A percentile compares a stretch with the other conserved stretches of the same genome.
phyloP scores from a whole-genome alignment of 2,113 vertebrate genomes.

The Solea solea region DNA sequence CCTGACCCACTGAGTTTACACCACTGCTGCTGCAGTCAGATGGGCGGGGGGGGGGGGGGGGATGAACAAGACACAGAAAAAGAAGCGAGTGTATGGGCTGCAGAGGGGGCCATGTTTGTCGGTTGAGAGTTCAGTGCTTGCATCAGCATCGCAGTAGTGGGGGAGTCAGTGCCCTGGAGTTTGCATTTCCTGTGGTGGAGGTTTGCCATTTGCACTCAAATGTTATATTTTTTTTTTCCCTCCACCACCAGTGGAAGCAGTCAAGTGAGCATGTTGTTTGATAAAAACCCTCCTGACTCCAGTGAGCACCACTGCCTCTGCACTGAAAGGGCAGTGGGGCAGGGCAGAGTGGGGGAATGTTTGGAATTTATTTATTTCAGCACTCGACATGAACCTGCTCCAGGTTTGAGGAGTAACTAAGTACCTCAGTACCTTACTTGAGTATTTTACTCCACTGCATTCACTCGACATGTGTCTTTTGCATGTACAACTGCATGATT shows the following conservation, averaged over 20 bases:
- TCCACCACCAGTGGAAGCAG: slow-evolving; percentile 43
- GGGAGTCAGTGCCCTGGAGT: slow-evolving; percentile 37
- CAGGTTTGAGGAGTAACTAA: not conserved
- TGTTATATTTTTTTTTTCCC: slow-evolving; percentile 47
- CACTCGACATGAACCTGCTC: not conserved
- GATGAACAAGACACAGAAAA: not conserved
- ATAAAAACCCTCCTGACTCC: slow-evolving; percentile 39
- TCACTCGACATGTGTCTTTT: no score
- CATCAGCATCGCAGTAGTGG: slow-evolving; percentile 40
- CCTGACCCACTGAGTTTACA: slow-evolving; percentile 25
- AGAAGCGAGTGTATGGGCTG: slow-evolving; percentile 1
- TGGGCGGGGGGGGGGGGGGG: no score
- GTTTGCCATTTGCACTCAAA: slow-evolving; percentile 69
- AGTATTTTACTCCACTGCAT: no score
- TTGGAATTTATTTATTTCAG: slow-evolving; percentile 23
- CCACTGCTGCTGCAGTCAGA: not conserved
- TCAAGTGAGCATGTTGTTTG: slow-evolving; percentile 50
- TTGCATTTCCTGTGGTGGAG: slow-evolving; percentile 55
- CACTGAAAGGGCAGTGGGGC: slow-evolving; percentile 17
- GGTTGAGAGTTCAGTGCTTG: slow-evolving; percentile 53
- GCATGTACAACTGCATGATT: no score
- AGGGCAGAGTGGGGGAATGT: slow-evolving; percentile 9
- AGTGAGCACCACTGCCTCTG: not conserved
- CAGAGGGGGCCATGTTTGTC: slow-evolving; percentile 24
- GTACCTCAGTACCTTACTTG: not conserved